phyloP scores from a whole-genome alignment of 1,140 invertebrate genomes.

The Harpegnathos saltator region DNA sequence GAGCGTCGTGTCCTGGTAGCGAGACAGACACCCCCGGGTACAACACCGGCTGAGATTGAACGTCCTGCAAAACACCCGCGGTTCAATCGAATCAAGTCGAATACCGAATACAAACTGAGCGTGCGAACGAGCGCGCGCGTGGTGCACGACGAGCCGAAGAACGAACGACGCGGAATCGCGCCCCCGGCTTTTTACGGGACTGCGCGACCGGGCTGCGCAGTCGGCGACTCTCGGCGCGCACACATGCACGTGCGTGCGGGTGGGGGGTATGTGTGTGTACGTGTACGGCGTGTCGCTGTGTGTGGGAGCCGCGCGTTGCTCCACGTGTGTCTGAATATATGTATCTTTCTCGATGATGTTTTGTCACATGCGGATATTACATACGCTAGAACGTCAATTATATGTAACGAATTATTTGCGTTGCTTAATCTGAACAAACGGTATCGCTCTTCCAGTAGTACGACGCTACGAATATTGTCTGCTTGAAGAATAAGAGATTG shows the following conservation, averaged over 20 bases:
- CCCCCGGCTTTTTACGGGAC: constrained; percentile 82
- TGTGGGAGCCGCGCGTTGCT: constrained; percentile 8
- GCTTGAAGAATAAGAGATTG: no score
- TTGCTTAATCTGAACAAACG: no score
- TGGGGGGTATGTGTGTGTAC: background rate
- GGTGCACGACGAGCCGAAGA: constrained; percentile 74
- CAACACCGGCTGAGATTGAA: background rate
- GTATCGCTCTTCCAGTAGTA: no score
- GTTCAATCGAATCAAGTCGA: constrained; percentile 53
- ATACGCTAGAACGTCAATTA: no score
- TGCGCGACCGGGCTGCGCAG: constrained; percentile 79
- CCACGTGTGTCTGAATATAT: background rate
- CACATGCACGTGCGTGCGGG: constrained; percentile 5
- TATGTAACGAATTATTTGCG: no score
- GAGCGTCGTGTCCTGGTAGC: background rate
- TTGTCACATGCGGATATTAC: no score
- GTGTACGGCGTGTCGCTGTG: no score
- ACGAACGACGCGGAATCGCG: constrained; percentile 79
- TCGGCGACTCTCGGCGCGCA: constrained; percentile 31
- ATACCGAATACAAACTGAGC: constrained; percentile 79
- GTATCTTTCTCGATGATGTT: no score
- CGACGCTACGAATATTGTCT: no score
- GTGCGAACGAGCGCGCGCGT: constrained; percentile 77
- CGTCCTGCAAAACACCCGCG: no score
- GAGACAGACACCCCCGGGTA: background rate